phyloP scores from a whole-genome alignment of 1,140 invertebrate genomes.

The Cataglyphis hispanica region DNA sequence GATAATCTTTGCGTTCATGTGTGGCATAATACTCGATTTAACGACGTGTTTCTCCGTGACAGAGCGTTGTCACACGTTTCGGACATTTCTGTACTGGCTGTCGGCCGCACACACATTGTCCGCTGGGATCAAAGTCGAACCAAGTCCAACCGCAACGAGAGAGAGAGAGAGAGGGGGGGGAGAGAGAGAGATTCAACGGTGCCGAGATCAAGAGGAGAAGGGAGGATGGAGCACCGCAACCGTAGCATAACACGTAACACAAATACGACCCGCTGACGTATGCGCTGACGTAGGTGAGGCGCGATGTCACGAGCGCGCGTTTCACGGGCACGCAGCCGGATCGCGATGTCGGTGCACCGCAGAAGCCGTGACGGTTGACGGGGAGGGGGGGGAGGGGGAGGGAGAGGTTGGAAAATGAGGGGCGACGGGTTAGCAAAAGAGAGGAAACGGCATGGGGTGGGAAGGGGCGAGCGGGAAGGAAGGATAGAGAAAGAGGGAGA shows the following conservation, averaged over 20 bases:
- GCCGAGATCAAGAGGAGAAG: background rate
- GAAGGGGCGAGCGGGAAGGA: background rate
- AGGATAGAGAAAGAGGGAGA: background rate
- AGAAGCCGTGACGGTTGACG: constrained; percentile 49
- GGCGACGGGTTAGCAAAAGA: constrained; percentile 45
- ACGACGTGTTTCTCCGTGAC: constrained; percentile 20
- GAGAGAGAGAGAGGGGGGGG: background rate
- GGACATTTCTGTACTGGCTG: constrained; percentile 28
- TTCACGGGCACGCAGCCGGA: constrained; percentile 56
- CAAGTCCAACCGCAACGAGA: constrained; percentile 36
- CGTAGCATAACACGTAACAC: constrained; percentile 41
- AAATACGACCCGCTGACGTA: constrained; percentile 62
- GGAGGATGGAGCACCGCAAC: constrained; percentile 1
- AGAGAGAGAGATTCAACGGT: constrained; percentile 24
- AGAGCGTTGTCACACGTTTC: constrained; percentile 38
- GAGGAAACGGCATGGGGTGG: constrained; percentile 9
- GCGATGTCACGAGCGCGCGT: constrained; percentile 57
- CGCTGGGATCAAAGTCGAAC: constrained; percentile 48
- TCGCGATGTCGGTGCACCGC: constrained; percentile 61
- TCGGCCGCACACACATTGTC: constrained; percentile 40
- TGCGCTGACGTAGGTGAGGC: constrained; percentile 65
- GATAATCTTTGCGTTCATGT: background rate
- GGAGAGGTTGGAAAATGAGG: constrained; percentile 40
- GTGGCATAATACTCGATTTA: background rate
- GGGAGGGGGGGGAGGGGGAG: too few species aligned